phyloP scores from a whole-genome alignment of 2,888 invertebrate species.

The Gandaritis pyraliata region DNA sequence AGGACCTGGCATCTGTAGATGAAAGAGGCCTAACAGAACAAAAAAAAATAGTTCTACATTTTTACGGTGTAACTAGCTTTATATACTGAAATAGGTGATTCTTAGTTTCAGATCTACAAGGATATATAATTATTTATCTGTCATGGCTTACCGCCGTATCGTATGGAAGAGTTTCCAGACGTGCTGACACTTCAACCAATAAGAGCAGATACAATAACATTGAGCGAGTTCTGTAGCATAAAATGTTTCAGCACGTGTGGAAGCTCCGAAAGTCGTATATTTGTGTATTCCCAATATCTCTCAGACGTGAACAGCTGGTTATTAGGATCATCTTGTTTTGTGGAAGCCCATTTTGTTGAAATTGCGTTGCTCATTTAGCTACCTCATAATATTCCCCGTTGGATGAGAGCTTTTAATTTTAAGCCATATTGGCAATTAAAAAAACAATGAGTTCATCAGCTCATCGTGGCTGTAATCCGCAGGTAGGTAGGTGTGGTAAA shows the following conservation, averaged over 20 bases:
- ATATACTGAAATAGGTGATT: too few species aligned
- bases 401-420: slow-evolving; percentile 3
- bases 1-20: too few species aligned
- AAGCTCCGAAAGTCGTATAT: slow-evolving; percentile 14
- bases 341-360: slow-evolving; percentile 21
- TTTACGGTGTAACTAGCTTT: too few species aligned
- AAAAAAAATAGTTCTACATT: too few species aligned
- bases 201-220: too few species aligned
- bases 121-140: not conserved
- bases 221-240: too few species aligned
- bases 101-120: slow-evolving; percentile 4
- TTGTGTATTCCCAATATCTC: slow-evolving; percentile 16
- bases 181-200: not conserved
- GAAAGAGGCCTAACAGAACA: too few species aligned
- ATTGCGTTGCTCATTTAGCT: slow-evolving; percentile 19
- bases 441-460: not conserved
- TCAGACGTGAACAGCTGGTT: slow-evolving; percentile 12
- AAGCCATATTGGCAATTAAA: slow-evolving; percentile 12
- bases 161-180: slow-evolving; percentile 2
- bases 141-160: slow-evolving; percentile 6
- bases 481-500: too few species aligned
- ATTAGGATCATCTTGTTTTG: slow-evolving; percentile 22
- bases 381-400: slow-evolving; percentile 15
- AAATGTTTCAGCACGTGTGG: slow-evolving; percentile 1
- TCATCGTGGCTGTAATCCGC: too few species aligned